Conservation (phyloP, 2,113 vertebrate species). For the Zosterops japonicus region DNA sequence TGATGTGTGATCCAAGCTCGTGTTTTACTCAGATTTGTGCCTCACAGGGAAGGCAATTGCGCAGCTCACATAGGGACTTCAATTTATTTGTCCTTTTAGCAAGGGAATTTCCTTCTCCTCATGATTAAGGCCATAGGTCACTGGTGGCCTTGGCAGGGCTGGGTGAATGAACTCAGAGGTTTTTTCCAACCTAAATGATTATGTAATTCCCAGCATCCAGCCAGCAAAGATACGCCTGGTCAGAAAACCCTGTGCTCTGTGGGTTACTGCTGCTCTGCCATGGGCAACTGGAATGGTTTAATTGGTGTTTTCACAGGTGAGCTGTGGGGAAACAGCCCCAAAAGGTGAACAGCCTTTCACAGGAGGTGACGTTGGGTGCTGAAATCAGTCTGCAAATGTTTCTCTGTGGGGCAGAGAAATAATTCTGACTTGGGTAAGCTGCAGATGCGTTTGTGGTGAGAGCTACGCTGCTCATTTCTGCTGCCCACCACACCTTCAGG, state of each 20-base stretch:
- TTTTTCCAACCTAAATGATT: neutral
- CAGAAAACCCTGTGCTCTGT: neutral
- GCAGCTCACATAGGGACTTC: neutral
- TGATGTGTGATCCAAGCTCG: neutral
- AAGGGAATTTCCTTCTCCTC: neutral
- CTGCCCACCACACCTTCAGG: neutral
- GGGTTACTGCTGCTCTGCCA: neutral
- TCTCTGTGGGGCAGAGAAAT: neutral
- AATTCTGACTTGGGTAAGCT: fast-evolving
- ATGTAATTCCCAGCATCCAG: neutral
- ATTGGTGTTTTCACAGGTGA: neutral
- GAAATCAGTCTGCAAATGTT: neutral
- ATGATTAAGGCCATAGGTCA: neutral
- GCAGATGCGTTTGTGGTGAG: fast-evolving
- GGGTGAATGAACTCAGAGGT: neutral
- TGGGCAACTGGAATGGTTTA: neutral
- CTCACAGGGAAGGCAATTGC: neutral
- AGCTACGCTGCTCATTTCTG: neutral
- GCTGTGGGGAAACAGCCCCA: neutral
- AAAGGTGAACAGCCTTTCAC: neutral
- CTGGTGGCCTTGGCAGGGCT: neutral
- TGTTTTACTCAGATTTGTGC: neutral
- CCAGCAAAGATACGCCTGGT: fast-evolving
- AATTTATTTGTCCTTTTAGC: neutral
- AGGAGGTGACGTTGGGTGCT: neutral